Base-by-base conservation (phyloP, 2,797 vertebrate species). In the Corythornis leucogaster region DNA sequence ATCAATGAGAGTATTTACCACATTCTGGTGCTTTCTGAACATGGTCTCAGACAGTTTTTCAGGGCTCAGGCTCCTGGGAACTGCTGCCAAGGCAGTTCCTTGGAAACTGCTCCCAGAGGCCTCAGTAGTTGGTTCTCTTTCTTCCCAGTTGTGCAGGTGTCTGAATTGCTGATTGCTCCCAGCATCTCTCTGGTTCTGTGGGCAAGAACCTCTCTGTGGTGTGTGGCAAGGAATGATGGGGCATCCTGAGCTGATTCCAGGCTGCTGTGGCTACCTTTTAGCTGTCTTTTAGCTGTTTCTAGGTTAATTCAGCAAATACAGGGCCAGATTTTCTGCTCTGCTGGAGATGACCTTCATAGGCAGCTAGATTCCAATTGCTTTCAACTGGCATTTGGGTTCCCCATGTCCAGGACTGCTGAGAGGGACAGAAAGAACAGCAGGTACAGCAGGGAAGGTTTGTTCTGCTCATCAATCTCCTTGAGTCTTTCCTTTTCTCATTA, bases 1-100 rank as follows among this genome's bases (percentile, higher is more conserved):
- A 94, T 94, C 90, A 91, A 90, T 96, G 87, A 50, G 86, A 90
- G 30, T 78, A 80, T 91, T 92, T 94, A 70, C 67, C 85, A 38
- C 18, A 6, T 88, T 71, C 57, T 62, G 26, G 17, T 84, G 54
- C 66, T 86, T 88, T 93, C 80, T 84, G 83, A 86, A 69, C 21
- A 22, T 46, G 48, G 3, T 55, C 45, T 0, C 11, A 86, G 53
- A 31, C 11, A 59, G 33, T 78, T 92, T 92, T 89, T 87, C 59
- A 94, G 28, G 53, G 69, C 38, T 69, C 0, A 0, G 19, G n/a
- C 55, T 92, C 5, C 68, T 68, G 33, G 68, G 64, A 93, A 18
- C n/a, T 88, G 50, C 69, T 94, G 68, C 61, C 22, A 21, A 64
- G 25, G 62, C 8, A 13, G 35, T 31, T 87, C 53, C 33, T 77